Evolutionary conservation across 1,140 invertebrate genomes (phyloP), one percentile per base, ranked within the genome.

Genomic region (Brachionus angularis): DNA sequence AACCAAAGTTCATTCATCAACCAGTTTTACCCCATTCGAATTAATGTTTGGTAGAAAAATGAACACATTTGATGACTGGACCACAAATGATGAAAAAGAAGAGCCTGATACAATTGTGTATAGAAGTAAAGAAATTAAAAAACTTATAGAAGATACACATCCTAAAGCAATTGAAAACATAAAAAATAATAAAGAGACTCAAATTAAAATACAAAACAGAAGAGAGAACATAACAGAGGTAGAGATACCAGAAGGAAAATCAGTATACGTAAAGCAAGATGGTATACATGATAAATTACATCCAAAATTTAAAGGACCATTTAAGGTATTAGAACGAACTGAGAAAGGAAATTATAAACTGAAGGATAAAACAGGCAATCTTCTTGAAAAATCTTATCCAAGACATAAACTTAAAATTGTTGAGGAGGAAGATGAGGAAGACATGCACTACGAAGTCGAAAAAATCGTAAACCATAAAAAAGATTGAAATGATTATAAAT

Each of bases 1-100:
- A 10, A 70, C 74, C 18, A 72, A 71, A 73, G 67, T 16, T 5
- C 76, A 76, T 23, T 72, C 73, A 33, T 74, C 72, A 62, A 31
- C 73, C 3, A 74, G 72, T 2, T 77, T 77, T 62, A 71, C 73
- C 0, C 74, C 75, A 3, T 77, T 78, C 71, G 76, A 76, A 33
- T 39, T 79, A 31, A 29, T 79, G 2, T 77, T 75, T 72, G 77
- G 76, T n/a, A 46, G 74, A n/a, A 71, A 50, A 5, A 74, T 76
- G 5, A 34, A 77, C 55, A 76, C 75, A 21, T 16, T 52, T 7
- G 49, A 52, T 3, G 16, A 52, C 16, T 52, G 23, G 23, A 21
- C 3, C 3, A 5, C 8, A 2, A 7, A 52, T 12, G 3, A 5
- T 12, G 23, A 27, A 8, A 18, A 52, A 14, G 39, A 42, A 14